Conservation (phyloP, 30 jellyfish, hydroid and myxozoan species). For the Clytia hemisphaerica region DNA sequence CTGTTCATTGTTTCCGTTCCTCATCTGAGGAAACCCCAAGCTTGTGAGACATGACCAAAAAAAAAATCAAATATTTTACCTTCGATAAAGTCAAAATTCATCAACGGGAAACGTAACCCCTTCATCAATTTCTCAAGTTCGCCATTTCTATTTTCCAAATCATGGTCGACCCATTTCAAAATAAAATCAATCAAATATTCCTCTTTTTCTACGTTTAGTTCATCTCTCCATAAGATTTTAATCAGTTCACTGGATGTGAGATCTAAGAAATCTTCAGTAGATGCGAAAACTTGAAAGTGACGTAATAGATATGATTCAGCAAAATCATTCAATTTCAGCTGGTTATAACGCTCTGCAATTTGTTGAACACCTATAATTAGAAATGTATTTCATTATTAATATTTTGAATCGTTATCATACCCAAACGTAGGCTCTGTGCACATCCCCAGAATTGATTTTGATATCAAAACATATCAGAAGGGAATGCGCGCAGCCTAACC, state of each 20-base stretch:
- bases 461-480: no score
- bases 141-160: constrained; percentile 27
- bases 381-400: no score
- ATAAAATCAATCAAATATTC: constrained; percentile 45
- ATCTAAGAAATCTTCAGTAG: constrained; percentile 38
- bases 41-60: no score
- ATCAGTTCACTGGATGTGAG: constrained; percentile 36
- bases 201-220: constrained; percentile 50
- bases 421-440: no score
- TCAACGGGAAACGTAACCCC: constrained; percentile 50
- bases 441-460: no score
- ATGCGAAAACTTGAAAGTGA: constrained; percentile 29
- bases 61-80: constrained; percentile 15
- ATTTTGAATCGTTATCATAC: no score
- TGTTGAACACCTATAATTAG: constrained; percentile 9
- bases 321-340: constrained; percentile 4
- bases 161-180: constrained; percentile 54
- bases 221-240: constrained; percentile 30
- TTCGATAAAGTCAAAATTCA: constrained; percentile 38
- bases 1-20: no score
- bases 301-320: constrained; percentile 40
- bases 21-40: no score
- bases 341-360: constrained; percentile 34
- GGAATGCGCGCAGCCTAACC: no score
- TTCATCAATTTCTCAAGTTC: constrained; percentile 30